Percentiles rank a stretch among this genome's conserved stretches.
These are phyloP conservation scores for Scelioninae gen. 1 DNA, from an alignment of 2,888 invertebrate genomes.

Conservation along the genomic window DNA sequence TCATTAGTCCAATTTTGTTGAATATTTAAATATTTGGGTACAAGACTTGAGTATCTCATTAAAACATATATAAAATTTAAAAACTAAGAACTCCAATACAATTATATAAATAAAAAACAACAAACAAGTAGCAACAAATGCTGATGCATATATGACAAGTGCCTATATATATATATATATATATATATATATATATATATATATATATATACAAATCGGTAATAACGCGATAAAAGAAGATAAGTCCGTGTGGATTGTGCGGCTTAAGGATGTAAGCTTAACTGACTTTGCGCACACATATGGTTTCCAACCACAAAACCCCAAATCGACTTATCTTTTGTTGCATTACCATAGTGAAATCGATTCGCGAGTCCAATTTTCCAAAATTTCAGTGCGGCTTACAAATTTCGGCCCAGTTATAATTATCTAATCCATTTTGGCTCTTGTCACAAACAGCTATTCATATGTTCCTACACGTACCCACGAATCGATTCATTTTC, in stretches of 20 bases:
- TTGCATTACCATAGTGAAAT: conserved; percentile 24
- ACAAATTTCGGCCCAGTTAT: conserved; percentile 18
- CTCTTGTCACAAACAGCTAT: not conserved
- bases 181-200: too few species aligned
- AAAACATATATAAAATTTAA: too few species aligned
- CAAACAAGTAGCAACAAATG: too few species aligned
- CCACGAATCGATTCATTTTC: conserved; percentile 26
- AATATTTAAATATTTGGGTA: too few species aligned
- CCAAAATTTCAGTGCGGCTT: not conserved
- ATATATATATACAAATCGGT: conserved; percentile 39
- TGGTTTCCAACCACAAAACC: conserved; percentile 61
- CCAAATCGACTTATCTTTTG: conserved; percentile 62
- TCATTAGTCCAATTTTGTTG: too few species aligned
- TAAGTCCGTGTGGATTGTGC: conserved; percentile 58
- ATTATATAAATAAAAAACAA: too few species aligned
- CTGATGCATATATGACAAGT: too few species aligned
- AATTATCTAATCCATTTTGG: conserved; percentile 26
- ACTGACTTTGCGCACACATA: conserved; percentile 64
- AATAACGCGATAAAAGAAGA: conserved; percentile 61
- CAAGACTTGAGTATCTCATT: too few species aligned
- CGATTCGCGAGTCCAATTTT: conserved; percentile 17
- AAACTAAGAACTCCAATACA: too few species aligned
- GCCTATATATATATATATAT: too few species aligned
- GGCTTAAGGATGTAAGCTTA: conserved; percentile 64
- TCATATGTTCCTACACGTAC: conserved; percentile 3